phyloP scores from a whole-genome alignment of 2,888 invertebrate species.

The Smittia sp. region DNA sequence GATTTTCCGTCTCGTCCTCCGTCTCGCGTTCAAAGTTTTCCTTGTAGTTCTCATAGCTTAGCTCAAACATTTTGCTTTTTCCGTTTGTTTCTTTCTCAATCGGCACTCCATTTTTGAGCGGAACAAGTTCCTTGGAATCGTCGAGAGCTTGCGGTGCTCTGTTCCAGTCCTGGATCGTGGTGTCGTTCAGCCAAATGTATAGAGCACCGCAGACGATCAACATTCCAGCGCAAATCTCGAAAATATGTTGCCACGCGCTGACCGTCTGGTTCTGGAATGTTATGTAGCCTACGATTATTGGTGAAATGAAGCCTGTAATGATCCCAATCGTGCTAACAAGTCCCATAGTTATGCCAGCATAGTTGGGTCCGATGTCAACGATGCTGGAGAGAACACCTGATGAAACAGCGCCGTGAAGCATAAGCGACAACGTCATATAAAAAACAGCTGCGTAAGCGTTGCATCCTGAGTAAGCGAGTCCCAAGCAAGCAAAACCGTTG shows the following conservation, averaged over 20 bases:
- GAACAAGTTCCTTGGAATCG: background rate
- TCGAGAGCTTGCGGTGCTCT: slow-evolving; percentile 43
- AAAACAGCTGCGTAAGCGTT: slow-evolving; percentile 59
- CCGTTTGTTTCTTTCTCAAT: background rate
- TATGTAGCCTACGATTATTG: slow-evolving; percentile 61
- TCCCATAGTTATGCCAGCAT: slow-evolving; percentile 60
- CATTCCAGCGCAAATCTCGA: slow-evolving; percentile 57
- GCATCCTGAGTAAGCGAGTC: slow-evolving; percentile 63
- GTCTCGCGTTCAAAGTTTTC: background rate
- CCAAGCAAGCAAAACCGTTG: slow-evolving; percentile 62
- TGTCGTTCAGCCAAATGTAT: slow-evolving; percentile 58
- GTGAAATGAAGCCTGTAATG: slow-evolving; percentile 62
- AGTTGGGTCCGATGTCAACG: slow-evolving; percentile 66
- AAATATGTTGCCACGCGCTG: slow-evolving; percentile 62
- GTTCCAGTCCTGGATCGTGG: slow-evolving; percentile 62
- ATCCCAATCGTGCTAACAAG: slow-evolving; percentile 60
- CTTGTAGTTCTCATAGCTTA: background rate
- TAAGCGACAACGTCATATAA: slow-evolving; percentile 62
- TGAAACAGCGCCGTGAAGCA: slow-evolving; percentile 64
- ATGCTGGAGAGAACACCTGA: slow-evolving; percentile 65
- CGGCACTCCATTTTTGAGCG: background rate
- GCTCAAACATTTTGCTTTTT: background rate
- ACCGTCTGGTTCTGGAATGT: slow-evolving; percentile 63
- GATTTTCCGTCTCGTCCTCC: background rate
- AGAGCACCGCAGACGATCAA: slow-evolving; percentile 56